Base-by-base conservation (phyloP, 2,797 vertebrate species). In the Sebastes diaconus region DNA sequence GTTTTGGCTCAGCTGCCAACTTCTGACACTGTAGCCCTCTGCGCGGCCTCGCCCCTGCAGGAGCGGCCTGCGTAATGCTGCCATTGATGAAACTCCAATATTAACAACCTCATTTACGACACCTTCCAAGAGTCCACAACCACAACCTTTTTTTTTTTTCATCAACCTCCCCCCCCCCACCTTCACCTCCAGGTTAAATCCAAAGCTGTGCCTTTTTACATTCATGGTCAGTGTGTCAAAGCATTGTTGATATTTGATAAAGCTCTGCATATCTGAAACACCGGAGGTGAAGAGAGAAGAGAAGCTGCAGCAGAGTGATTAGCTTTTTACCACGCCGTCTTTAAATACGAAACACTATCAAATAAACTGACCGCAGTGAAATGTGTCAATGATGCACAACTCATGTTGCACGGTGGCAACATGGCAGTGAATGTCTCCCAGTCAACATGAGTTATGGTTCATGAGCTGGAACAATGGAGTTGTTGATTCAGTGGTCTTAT, bases 1-100 rank as follows among this genome's bases (percentile, higher is more conserved):
- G 93, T 93, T 95, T 95, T 93, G 92, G 95, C 93, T 94, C 84
- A 18, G 88, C 91, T 95, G 96, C 96, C 95, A 96, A 95, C 93
- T 95, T 86, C 90, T 94, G 94, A 95, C 93, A 95, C 94, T 95
- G 94, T 91, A 94, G 94, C 89, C 92, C 93, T 95, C 92, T 94
- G 91, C 94, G 58, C 90, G 84, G 94, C 94, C 94, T 93, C 94
- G 93, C 94, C 94, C 92, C 90, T 90, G 90, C 85, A 89, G 91
- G 90, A 92, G 91, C 87, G 79, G 87, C 90, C 91, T 89, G 91
- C 84, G 90, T 90, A 88, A 85, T 68, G 86, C 87, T 89, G 89
- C 90, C 93, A 93, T 89, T 94, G 94, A 96, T 94, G 94, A 94
- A 93, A 91, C 84, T 92, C 92, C 92, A 93, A 90, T 91, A 92